Conservation (phyloP, 2,888 invertebrate species). For the Eupithecia dodoneata region DNA sequence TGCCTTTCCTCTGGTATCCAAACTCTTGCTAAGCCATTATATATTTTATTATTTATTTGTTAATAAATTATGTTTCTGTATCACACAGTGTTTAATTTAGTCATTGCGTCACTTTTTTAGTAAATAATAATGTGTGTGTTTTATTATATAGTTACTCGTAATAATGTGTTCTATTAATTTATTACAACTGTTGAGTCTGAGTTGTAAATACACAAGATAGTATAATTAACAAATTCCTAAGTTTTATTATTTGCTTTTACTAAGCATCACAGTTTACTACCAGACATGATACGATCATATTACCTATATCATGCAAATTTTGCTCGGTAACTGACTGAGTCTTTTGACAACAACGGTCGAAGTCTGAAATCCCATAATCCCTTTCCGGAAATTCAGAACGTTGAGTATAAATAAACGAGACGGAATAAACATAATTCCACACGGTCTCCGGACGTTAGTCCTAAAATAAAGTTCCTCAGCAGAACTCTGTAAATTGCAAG, state of each 20-base stretch:
- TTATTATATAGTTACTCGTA: no score
- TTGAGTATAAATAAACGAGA: constrained; percentile 5
- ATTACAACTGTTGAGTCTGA: no score
- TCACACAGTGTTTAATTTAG: no score
- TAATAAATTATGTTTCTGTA: no score
- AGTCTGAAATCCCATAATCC: neutral
- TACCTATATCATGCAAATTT: neutral
- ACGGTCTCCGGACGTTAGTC: neutral
- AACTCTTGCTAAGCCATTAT: neutral
- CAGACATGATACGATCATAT: neutral
- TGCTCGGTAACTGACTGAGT: neutral
- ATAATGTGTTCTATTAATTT: no score
- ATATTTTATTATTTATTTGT: no score
- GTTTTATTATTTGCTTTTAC: no score
- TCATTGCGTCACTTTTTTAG: no score
- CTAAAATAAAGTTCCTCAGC: constrained; percentile 17
- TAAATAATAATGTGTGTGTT: no score
- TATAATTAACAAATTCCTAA: no score
- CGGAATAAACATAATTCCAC: constrained; percentile 13
- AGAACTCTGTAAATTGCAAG: constrained; percentile 13
- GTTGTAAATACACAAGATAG: no score
- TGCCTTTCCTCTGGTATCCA: neutral
- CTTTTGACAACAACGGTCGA: neutral
- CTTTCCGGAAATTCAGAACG: constrained; percentile 1
- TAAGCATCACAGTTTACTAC: no score